These are phyloP conservation scores for Napeogenes inachia DNA, from an alignment of 2,888 invertebrate genomes.

Conservation along the genomic window DNA sequence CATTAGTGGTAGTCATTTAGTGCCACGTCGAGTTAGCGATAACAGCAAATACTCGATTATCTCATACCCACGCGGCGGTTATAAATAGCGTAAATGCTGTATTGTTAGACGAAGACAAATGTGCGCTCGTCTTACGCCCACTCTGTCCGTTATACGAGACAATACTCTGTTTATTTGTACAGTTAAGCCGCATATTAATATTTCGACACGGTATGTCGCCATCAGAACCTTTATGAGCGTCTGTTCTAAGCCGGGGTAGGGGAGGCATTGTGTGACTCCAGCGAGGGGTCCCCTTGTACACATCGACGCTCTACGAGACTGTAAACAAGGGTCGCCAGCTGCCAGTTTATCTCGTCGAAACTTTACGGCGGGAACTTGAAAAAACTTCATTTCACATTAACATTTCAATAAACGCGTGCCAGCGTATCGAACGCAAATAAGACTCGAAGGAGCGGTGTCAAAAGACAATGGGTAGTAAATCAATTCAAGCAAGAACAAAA, in stretches of 20 bases:
- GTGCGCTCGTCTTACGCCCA: conserved; percentile 61
- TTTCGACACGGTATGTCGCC: conserved; percentile 66
- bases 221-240: conserved; percentile 65
- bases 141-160: conserved; percentile 43
- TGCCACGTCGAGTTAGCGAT: conserved; percentile 30
- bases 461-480: conserved; percentile 65
- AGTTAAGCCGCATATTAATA: conserved; percentile 62
- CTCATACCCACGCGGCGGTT: conserved; percentile 56
- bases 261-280: conserved; percentile 44
- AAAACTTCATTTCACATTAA: conserved; percentile 49
- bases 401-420: conserved; percentile 51
- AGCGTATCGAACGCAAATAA: conserved; percentile 46
- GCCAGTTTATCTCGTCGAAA: conserved; percentile 59
- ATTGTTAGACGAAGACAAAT: conserved; percentile 71
- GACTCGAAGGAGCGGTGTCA: conserved; percentile 36
- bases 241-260: conserved; percentile 47
- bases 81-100: conserved; percentile 68
- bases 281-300: conserved; percentile 40
- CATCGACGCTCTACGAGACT: conserved; percentile 47
- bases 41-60: conserved; percentile 56
- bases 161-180: conserved; percentile 49
- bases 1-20: not conserved
- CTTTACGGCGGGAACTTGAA: conserved; percentile 41
- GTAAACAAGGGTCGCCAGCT: conserved; percentile 64
- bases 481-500: conserved; percentile 62